Percentiles rank a stretch among this genome's conserved stretches.
Evolutionary conservation across 2,797 vertebrate species (phyloP).

Genomic region (Chelonia mydas): DNA sequence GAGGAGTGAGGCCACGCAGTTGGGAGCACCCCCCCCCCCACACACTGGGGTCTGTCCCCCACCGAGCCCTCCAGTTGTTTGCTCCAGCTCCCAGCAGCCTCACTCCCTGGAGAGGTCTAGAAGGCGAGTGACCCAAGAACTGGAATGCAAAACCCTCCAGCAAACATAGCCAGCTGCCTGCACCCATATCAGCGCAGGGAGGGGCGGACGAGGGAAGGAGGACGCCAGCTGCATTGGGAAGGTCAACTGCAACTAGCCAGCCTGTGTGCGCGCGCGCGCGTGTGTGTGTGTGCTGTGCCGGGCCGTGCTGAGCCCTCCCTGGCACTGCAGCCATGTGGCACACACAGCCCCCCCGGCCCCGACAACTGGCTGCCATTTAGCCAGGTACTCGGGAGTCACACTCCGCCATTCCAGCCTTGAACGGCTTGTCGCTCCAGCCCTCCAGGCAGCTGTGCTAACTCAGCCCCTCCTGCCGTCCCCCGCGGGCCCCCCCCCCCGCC

Average conservation of each 20-base stretch:
- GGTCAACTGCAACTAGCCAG: not conserved
- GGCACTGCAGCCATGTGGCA: not conserved
- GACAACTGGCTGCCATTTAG: not conserved
- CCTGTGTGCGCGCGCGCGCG: not conserved
- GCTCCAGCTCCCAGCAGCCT: constrained; percentile 57
- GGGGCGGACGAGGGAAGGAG: constrained; percentile 26
- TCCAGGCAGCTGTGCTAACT: not conserved
- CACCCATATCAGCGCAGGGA: constrained; percentile 27
- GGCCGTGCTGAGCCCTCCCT: not conserved
- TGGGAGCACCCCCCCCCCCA: not conserved
- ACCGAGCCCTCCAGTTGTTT: constrained; percentile 52
- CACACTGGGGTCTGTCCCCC: no score
- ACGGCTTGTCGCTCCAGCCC: not conserved
- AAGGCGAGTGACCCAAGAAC: constrained; percentile 72
- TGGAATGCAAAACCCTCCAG: constrained; percentile 72
- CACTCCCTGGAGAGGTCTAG: constrained; percentile 60
- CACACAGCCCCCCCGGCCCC: not conserved
- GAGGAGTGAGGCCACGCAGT: not conserved
- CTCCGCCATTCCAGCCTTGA: not conserved
- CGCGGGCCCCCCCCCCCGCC: not conserved
- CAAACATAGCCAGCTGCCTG: constrained; percentile 71
- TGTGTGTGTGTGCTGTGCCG: not conserved
- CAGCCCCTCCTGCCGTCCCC: rapidly evolving
- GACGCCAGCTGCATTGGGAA: not conserved
- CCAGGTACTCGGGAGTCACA: not conserved